phyloP scores from a whole-genome alignment of 2,797 vertebrate genomes.

The Anisognathus igniventris region DNA sequence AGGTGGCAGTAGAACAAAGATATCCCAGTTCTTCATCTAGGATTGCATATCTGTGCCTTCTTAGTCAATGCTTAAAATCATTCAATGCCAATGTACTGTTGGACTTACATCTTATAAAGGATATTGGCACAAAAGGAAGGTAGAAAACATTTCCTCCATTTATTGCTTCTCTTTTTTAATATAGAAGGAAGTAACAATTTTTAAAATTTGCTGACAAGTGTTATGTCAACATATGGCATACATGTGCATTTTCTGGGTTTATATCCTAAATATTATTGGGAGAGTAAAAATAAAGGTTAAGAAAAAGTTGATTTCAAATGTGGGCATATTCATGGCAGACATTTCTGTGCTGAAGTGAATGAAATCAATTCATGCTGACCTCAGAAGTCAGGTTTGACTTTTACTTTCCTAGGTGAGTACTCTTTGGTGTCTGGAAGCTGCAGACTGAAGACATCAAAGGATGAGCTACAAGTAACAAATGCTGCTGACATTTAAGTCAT shows the following conservation, averaged over 20 bases:
- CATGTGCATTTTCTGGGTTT: not conserved
- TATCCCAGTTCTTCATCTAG: not conserved
- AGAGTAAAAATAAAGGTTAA: not conserved
- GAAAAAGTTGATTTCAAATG: not conserved
- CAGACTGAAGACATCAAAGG: not conserved
- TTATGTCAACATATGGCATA: not conserved
- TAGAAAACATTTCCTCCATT: not conserved
- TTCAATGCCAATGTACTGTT: fast-evolving
- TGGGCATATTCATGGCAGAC: not conserved
- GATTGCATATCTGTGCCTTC: not conserved
- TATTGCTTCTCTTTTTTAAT: fast-evolving
- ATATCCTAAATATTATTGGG: not conserved
- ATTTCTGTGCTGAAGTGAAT: not conserved
- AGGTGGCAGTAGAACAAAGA: not conserved
- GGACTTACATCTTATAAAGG: not conserved
- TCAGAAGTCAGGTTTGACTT: not conserved
- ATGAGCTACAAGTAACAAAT: not conserved
- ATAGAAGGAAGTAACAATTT: not conserved
- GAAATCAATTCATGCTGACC: not conserved
- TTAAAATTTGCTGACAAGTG: not conserved
- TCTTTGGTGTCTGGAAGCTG: not conserved
- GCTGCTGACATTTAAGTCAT: not conserved
- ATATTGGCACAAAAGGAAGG: not conserved
- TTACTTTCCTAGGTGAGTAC: not conserved
- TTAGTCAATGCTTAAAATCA: not conserved